Percentiles rank a stretch among this genome's conserved stretches.
These are phyloP conservation scores for Andrena flavipes DNA, from an alignment of 2,888 invertebrate species.

Conservation along the genomic window DNA sequence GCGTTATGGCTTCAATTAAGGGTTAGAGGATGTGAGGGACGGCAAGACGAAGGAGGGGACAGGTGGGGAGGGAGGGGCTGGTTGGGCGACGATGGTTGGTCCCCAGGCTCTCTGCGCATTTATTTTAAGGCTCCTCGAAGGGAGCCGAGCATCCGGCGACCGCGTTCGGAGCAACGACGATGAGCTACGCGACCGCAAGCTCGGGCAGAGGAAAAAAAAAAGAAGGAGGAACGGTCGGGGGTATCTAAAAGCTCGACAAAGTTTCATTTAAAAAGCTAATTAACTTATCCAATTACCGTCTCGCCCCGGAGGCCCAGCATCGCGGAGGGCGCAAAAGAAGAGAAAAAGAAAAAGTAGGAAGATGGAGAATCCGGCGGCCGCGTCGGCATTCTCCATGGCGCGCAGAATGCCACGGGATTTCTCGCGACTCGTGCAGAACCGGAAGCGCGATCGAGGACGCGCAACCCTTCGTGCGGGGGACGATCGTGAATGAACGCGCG, in stretches of 20 bases:
- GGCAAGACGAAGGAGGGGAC: conserved; percentile 5
- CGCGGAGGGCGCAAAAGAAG: background rate
- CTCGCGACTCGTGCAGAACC: conserved; percentile 23
- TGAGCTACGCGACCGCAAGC: conserved; percentile 36
- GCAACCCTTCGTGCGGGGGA: background rate
- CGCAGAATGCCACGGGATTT: conserved; percentile 27
- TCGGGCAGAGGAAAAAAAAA: conserved; percentile 21
- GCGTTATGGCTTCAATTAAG: conserved; percentile 70
- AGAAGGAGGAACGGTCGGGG: conserved; percentile 14
- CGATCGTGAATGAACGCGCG: conserved; percentile 43
- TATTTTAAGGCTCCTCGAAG: conserved; percentile 59
- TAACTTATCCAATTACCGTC: conserved; percentile 79
- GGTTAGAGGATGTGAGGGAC: conserved; percentile 55
- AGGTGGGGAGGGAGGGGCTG: too few relatives aligned
- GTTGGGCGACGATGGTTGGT: conserved; percentile 24
- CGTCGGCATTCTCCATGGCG: conserved; percentile 5
- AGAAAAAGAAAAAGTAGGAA: background rate
- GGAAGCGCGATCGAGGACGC: background rate
- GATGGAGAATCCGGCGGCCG: conserved; percentile 28
- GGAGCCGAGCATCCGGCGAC: conserved; percentile 51
- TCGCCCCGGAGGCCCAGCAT: conserved; percentile 38
- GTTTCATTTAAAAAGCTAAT: conserved; percentile 81
- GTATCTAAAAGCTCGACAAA: conserved; percentile 73
- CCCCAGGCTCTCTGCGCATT: conserved; percentile 53
- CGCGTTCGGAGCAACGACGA: conserved; percentile 43